A percentile compares a stretch with the other conserved stretches of the same genome.
Conservation (phyloP, 2,797 vertebrate genomes). For the Sebastes hubbsi region DNA sequence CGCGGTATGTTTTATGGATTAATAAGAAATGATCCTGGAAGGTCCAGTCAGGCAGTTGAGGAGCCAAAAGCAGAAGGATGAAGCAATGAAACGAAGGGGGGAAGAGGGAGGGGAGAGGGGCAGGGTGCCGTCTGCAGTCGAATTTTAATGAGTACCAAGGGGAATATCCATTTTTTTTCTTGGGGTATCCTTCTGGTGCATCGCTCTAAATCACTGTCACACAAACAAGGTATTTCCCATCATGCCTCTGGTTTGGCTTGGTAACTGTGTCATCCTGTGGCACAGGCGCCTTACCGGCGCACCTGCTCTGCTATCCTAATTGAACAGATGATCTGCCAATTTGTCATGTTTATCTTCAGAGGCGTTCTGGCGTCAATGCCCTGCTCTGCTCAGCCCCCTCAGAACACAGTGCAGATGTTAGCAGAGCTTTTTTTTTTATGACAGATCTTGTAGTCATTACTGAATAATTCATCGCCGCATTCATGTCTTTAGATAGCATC, state of each 20-base stretch:
- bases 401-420: constrained; percentile 85
- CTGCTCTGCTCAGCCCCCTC: constrained; percentile 78
- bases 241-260: constrained; percentile 83
- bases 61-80: constrained; percentile 79
- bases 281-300: constrained; percentile 66
- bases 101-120: constrained; percentile 38
- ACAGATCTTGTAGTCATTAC: constrained; percentile 93
- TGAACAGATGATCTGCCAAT: constrained; percentile 89
- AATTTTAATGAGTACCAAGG: constrained; percentile 89
- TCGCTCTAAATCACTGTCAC: constrained; percentile 85
- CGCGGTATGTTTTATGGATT: constrained; percentile 88
- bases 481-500: constrained; percentile 93
- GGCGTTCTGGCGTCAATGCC: constrained; percentile 77
- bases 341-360: constrained; percentile 91
- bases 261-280: constrained; percentile 80
- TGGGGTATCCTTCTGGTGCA: constrained; percentile 75
- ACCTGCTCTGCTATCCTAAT: constrained; percentile 86
- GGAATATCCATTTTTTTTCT: constrained; percentile 82
- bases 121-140: constrained; percentile 75
- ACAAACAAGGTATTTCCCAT: constrained; percentile 86
- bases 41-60: constrained; percentile 76
- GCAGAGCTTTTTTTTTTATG: constrained; percentile 77
- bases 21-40: constrained; percentile 87
- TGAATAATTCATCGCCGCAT: constrained; percentile 96
- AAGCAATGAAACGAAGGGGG: constrained; percentile 56